A percentile compares a stretch with the other conserved stretches of the same genome.
Conservation (phyloP, 2,113 vertebrate genomes). For the Coryphaenoides rupestris region DNA sequence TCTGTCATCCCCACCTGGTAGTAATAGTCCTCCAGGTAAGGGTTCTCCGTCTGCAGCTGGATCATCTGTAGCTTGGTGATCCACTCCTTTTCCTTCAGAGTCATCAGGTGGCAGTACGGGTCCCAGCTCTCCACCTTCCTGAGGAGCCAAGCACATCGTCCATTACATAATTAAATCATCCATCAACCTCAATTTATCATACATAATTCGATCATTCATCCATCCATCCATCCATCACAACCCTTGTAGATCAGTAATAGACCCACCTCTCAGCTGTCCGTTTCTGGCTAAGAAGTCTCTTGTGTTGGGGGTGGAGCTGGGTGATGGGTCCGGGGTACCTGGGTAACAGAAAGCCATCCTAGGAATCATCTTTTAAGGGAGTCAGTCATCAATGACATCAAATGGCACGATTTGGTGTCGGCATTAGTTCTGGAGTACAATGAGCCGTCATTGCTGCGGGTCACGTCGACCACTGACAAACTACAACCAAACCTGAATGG, state of each 20-base stretch:
- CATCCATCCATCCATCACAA: too few relatives aligned
- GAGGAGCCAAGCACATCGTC: neutral
- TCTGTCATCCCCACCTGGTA: slow-evolving; percentile 79
- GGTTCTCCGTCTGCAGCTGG: slow-evolving; percentile 91
- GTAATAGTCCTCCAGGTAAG: slow-evolving; percentile 87
- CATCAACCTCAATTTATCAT: too few relatives aligned
- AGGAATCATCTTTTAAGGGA: too few relatives aligned
- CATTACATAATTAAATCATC: neutral
- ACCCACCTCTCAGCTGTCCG: slow-evolving; percentile 70
- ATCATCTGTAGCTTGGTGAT: slow-evolving; percentile 90
- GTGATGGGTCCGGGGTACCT: slow-evolving; percentile 76
- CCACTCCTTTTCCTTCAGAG: slow-evolving; percentile 89
- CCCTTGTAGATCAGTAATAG: too few relatives aligned
- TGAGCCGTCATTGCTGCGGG: too few relatives aligned
- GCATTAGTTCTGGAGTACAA: too few relatives aligned
- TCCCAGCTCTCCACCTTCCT: slow-evolving; percentile 79
- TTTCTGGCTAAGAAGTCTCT: slow-evolving; percentile 78
- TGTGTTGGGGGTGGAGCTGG: slow-evolving; percentile 89
- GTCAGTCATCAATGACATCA: too few relatives aligned
- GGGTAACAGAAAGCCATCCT: neutral
- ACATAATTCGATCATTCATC: neutral
- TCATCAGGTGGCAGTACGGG: slow-evolving; percentile 83
- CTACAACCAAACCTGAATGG: slow-evolving; percentile 74
- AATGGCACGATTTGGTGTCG: too few relatives aligned
- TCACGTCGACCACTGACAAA: too few relatives aligned